A percentile compares a stretch with the other conserved stretches of the same genome.
These are phyloP conservation scores for Naso thynnoides DNA, from an alignment of 2,797 vertebrate genomes.

Conservation along the genomic window DNA sequence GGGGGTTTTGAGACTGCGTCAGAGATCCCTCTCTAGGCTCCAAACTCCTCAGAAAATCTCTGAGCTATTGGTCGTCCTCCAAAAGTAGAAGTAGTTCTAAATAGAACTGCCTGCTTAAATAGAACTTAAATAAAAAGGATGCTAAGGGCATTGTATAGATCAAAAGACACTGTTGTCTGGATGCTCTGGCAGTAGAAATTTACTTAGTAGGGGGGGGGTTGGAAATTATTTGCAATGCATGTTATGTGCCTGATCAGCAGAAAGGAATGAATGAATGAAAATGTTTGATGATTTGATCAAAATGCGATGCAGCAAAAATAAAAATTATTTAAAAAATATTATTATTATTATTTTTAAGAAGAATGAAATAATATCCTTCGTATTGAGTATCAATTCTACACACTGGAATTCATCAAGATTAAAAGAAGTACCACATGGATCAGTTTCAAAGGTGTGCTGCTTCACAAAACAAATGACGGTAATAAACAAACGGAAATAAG, in stretches of 20 bases:
- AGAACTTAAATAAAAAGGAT: conserved; percentile 31
- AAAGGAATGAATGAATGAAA: not conserved
- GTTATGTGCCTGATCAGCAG: not conserved
- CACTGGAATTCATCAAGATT: not conserved
- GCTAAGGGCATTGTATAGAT: conserved; percentile 10
- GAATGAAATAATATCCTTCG: too few relatives aligned
- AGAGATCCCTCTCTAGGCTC: conserved; percentile 38
- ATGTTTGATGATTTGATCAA: not conserved
- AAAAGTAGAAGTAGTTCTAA: conserved; percentile 44
- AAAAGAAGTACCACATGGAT: not conserved
- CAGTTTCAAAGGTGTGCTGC: not conserved
- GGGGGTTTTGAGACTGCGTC: conserved; percentile 42
- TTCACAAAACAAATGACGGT: conserved; percentile 3
- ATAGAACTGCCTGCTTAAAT: conserved; percentile 34
- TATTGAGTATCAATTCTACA: not conserved
- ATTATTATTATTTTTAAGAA: too few relatives aligned
- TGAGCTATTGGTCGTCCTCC: conserved; percentile 21
- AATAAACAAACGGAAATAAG: not conserved
- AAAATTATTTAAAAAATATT: not conserved
- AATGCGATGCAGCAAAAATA: not conserved
- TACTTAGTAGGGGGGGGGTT: not conserved
- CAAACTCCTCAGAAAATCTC: conserved; percentile 31
- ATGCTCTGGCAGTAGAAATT: conserved; percentile 3
- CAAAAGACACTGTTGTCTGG: conserved; percentile 15
- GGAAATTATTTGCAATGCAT: not conserved